A percentile compares a stretch with the other conserved stretches of the same genome.
These are phyloP conservation scores for Rostratula benghalensis DNA, from an alignment of 2,113 vertebrate species.

Conservation along the genomic window DNA sequence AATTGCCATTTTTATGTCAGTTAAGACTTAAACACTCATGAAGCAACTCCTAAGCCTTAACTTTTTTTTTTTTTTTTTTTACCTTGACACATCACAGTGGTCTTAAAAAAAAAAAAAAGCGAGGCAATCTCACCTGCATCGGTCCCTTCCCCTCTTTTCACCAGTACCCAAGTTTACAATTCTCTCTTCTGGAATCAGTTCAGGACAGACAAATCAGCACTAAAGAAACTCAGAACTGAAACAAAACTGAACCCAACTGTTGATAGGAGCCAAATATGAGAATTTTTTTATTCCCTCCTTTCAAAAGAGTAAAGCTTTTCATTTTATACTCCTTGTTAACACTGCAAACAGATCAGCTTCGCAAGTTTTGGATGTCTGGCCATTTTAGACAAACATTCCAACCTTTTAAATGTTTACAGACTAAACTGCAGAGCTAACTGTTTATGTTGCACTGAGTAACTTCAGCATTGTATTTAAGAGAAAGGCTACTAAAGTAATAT, in stretches of 20 bases:
- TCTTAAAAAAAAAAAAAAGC: not conserved
- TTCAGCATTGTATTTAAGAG: conserved; percentile 19
- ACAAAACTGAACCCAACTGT: not conserved
- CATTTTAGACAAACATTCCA: conserved; percentile 54
- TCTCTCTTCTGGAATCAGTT: not conserved
- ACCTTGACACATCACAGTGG: not conserved
- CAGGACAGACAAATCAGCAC: not conserved
- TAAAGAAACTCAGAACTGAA: not conserved
- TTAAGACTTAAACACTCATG: not conserved
- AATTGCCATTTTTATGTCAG: not conserved
- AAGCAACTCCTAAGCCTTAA: not conserved
- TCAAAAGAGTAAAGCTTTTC: not conserved
- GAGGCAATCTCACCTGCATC: not conserved
- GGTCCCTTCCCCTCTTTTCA: not conserved
- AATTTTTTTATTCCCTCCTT: not conserved
- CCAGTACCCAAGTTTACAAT: not conserved
- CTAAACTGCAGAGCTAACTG: conserved; percentile 43
- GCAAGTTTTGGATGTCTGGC: conserved; percentile 7
- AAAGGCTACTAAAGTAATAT: conserved; percentile 37
- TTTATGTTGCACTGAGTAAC: conserved; percentile 42
- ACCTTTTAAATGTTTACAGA: conserved; percentile 49
- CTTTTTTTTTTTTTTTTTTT: not conserved
- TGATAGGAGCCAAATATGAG: not conserved
- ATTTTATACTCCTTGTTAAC: not conserved
- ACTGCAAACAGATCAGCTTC: conserved; percentile 13